Evolutionary conservation across 2,797 vertebrate genomes (phyloP), one percentile per base, ranked within the genome.

Genomic region (Gobio occitaniae): DNA sequence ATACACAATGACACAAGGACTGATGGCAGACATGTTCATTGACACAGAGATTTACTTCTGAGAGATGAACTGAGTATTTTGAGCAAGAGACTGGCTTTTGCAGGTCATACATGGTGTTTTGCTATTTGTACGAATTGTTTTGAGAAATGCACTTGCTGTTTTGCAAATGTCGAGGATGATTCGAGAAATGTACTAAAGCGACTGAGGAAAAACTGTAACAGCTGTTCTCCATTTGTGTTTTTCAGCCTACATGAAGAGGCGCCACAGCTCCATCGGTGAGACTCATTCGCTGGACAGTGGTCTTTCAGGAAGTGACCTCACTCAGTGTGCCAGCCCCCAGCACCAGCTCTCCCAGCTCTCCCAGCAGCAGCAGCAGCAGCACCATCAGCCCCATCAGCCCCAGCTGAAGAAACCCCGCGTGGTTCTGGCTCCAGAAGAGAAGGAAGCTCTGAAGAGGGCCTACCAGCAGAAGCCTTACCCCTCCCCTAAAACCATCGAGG

Each of bases 381-480:
- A 54, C 54, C 87, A 86, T 17, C 90, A 52, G 65, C 80, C 19
- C 8, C 95, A 95, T 0, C 96, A 98, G 90, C 96, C 96, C 90
- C 97, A 99, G 21, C 95, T 99, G 90, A 99, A 99, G 96, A 99
- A 99, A 84, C 95, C 98, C 76, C 94, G 98, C 0, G 97, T 99
- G 88, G 97, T 99, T 89, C 89, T 99, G 94, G 98, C 98, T 25
- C 97, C 97, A 0, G 97, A 97, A 87, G 97, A 97, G 93, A 97
- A 97, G 72, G 97, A 97, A 92, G 97, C 97, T 78, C 94, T 97
- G 85, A 99, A 99, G 90, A 94, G 94, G 91, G 98, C 98, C 77
- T 99, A 99, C 94, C 98, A 99, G 96, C 97, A 99, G 95, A 99
- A 99, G 95, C 98, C 98, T 94, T 99, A 99, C 92, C 98, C 98